Evolutionary conservation across 2,797 vertebrate genomes (phyloP).

Genomic region (Enteromius fasciolatus): DNA sequence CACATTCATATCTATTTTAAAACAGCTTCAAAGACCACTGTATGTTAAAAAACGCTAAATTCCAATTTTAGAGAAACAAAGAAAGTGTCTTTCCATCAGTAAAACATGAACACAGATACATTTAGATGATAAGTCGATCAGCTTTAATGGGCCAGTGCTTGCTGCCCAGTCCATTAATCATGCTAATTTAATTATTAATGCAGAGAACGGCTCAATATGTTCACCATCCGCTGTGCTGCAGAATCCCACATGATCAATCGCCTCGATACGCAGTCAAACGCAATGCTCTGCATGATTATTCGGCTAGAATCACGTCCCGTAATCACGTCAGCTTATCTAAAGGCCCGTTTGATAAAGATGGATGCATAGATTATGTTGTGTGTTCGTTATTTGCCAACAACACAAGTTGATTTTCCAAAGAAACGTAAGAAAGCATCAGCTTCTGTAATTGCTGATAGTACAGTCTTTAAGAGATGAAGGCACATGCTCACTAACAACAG

Average conservation of each 20-base stretch:
- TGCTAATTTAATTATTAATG: conserved; percentile 61
- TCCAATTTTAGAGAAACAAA: not conserved
- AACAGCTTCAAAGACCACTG: not conserved
- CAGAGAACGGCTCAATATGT: conserved; percentile 52
- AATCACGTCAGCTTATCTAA: conserved; percentile 14
- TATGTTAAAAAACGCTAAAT: not conserved
- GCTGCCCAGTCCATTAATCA: conserved; percentile 56
- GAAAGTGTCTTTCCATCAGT: not conserved
- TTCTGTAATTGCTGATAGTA: conserved; percentile 52
- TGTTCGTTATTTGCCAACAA: not conserved
- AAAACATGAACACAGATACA: conserved; percentile 14
- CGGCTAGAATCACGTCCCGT: conserved; percentile 14
- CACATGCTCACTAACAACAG: conserved; percentile 50
- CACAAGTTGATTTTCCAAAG: not conserved
- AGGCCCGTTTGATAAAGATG: conserved; percentile 12
- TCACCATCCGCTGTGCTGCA: conserved; percentile 24
- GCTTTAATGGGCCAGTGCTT: conserved; percentile 16
- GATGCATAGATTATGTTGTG: conserved; percentile 10
- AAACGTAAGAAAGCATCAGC: conserved; percentile 37
- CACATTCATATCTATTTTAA: conserved; percentile 17
- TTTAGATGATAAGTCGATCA: conserved; percentile 37
- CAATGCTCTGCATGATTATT: conserved; percentile 23
- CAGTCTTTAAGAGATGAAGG: conserved; percentile 44
- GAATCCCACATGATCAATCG: conserved; percentile 23
- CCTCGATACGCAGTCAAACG: conserved; percentile 2